Evolutionary conservation across 35 echinoderm and acorn worm species (phyloP), one percentile per base, ranked within the genome.

Genomic region (Stichopus chloronotus): DNA sequence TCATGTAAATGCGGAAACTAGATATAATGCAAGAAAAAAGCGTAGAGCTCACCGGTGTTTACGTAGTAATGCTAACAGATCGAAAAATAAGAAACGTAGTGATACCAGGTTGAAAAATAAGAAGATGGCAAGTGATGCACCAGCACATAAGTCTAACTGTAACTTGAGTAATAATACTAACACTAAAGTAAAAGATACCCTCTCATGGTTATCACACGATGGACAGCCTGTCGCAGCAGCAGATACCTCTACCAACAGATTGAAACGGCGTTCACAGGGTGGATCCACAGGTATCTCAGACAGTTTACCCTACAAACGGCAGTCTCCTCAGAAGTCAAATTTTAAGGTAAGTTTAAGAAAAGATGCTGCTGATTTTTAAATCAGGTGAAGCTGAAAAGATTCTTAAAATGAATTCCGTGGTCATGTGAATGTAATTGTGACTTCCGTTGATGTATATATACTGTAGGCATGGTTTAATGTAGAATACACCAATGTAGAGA

Each of bases 191-290:
- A 8, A 9, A 9, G 11, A 4, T 65, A 65, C 8, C 11, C 5
- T 19, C 11, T 11, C 11, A 65, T 19, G 11, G 11, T 14, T 65
- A 65, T 14, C 61, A 65, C 11, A 65, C 11, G 19, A 17, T 65
- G 61, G 9, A 11, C 61, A 65, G 61, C 61, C 61, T 19, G 19
- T 19, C 11, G 19, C 11, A 65, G 11, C 61, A 65, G 61, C 61
- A 17, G 9, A 8, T 43, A 43, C 30, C 61, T 9, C 61, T 19
- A 9, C 61, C 61, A 65, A 65, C 11, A 19, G 11, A 9, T 65
- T 65, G 80, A 83, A 83, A 55, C 80, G 80, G 14, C 80, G 53
- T 55, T 83, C 80, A 53, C 80, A 24, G 8, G 80, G 55, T 7
- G 53, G 14, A 55, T 12, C 25, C 17, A 52, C 43, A 56, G 80